phyloP scores from a whole-genome alignment of 2,113 vertebrate genomes.

The Corythaeola cristata region DNA sequence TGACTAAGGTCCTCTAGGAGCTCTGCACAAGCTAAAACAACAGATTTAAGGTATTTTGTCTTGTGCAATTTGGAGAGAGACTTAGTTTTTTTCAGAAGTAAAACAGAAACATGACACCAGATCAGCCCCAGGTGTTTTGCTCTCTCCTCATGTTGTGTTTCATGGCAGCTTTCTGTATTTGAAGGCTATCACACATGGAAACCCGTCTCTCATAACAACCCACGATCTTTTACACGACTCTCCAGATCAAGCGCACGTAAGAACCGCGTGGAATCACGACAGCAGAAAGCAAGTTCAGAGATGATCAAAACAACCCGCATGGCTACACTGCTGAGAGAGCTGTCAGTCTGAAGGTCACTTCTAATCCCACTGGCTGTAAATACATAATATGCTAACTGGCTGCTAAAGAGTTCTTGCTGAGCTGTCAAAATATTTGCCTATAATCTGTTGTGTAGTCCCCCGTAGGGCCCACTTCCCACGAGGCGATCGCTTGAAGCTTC shows the following conservation, averaged over 20 bases:
- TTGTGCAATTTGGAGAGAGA: neutral
- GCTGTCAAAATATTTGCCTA: neutral
- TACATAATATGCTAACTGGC: neutral
- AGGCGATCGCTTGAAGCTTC: neutral
- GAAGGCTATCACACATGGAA: neutral
- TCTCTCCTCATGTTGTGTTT: neutral
- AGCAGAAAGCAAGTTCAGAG: neutral
- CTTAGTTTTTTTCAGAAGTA: neutral
- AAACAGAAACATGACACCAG: slow-evolving; percentile 15
- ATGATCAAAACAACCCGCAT: neutral
- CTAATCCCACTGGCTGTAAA: neutral
- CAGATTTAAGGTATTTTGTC: neutral
- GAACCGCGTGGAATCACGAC: neutral
- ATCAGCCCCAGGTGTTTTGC: neutral
- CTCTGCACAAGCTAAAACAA: slow-evolving; percentile 4
- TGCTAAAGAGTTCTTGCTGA: neutral
- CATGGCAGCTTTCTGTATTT: neutral
- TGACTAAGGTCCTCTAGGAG: neutral
- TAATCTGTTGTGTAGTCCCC: neutral
- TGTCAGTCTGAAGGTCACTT: neutral
- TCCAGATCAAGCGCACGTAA: neutral
- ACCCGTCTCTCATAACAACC: neutral
- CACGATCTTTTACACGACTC: neutral
- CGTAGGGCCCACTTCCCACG: neutral
- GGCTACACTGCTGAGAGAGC: neutral